phyloP scores from a whole-genome alignment of 2,888 invertebrate genomes.

The Rhopalosiphum nymphaeae region DNA sequence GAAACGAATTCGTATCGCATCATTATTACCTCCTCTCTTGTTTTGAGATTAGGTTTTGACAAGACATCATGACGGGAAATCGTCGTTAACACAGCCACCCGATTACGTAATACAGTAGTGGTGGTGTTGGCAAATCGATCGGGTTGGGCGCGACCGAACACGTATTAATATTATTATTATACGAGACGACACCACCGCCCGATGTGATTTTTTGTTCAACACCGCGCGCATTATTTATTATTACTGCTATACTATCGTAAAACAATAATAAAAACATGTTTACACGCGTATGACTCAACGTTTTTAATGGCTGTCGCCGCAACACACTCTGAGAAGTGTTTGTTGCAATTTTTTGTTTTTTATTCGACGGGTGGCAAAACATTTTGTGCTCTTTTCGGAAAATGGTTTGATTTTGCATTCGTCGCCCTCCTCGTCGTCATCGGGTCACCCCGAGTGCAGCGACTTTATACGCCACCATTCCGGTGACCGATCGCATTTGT shows the following conservation, averaged over 20 bases:
- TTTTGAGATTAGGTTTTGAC: background rate
- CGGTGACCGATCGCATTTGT: background rate
- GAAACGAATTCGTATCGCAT: background rate
- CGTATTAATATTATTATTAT: too few species aligned
- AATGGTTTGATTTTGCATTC: background rate
- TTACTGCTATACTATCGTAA: background rate
- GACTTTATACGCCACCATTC: background rate
- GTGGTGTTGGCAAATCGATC: background rate
- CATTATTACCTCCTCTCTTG: background rate
- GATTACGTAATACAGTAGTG: background rate
- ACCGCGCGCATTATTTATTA: background rate
- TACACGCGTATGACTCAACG: background rate
- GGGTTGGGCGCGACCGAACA: background rate
- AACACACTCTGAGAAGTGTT: background rate
- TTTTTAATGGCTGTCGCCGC: background rate
- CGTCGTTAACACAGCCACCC: background rate
- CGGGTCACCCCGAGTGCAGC: background rate
- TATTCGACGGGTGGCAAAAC: background rate
- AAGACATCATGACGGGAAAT: background rate
- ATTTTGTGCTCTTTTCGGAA: background rate
- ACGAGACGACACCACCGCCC: background rate
- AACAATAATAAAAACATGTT: background rate
- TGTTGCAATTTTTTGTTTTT: background rate
- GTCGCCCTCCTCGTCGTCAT: background rate
- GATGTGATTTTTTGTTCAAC: slow-evolving; percentile 1